phyloP scores from a whole-genome alignment of 2,888 invertebrate genomes.

The Pomacea canaliculata region DNA sequence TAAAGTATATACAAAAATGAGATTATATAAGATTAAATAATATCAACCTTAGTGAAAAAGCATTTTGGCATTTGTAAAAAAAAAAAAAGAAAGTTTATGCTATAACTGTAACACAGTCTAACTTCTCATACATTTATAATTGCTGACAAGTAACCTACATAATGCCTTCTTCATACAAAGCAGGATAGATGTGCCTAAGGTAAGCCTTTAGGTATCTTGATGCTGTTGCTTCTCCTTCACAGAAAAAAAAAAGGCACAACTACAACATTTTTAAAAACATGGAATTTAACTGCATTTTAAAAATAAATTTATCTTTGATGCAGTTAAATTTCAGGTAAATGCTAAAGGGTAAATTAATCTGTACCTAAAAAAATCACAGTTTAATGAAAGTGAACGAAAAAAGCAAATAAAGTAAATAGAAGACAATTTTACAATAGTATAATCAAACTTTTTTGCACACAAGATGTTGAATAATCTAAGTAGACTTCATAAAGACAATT shows the following conservation, averaged over 20 bases:
- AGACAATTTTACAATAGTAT: too few species aligned
- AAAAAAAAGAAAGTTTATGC: not conserved
- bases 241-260: not conserved
- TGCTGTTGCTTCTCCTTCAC: conserved; percentile 10
- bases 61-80: not conserved
- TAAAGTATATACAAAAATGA: too few species aligned
- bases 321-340: too few species aligned
- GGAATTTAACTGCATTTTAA: not conserved
- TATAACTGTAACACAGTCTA: not conserved
- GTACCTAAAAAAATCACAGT: not conserved
- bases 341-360: not conserved
- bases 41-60: not conserved
- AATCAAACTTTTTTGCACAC: too few species aligned
- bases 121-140: not conserved
- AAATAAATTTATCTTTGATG: too few species aligned
- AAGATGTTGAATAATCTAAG: too few species aligned
- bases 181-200: conserved; percentile 79
- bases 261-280: not conserved
- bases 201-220: conserved; percentile 76
- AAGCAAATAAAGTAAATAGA: too few species aligned
- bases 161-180: conserved; percentile 83
- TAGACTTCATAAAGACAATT: too few species aligned
- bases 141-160: conserved; percentile 66
- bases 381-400: too few species aligned
- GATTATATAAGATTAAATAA: too few species aligned